Percentiles rank a stretch among this genome's conserved stretches.
Evolutionary conservation across 30 jellyfish, hydroid and myxozoan species (phyloP).

Genomic region (Chrysaora quinquecirrha): DNA sequence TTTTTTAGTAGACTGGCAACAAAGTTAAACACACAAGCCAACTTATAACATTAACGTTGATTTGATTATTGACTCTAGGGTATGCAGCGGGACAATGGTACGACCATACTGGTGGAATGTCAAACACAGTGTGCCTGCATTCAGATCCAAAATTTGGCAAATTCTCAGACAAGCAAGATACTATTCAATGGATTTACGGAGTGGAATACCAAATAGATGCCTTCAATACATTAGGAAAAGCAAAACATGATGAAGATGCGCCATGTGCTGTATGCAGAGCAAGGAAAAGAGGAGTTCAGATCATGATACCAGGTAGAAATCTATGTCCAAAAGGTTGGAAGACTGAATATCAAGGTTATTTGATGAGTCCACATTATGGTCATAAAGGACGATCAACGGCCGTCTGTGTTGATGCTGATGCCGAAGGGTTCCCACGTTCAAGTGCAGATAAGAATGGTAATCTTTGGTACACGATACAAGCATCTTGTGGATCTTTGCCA

Average conservation of each 20-base stretch:
- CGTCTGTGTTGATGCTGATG: constrained; percentile 86
- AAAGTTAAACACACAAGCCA: no score
- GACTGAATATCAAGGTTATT: constrained; percentile 81
- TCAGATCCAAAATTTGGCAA: constrained; percentile 49
- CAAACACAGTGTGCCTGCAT: constrained; percentile 94
- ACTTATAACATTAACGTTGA: background rate
- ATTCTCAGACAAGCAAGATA: constrained; percentile 46
- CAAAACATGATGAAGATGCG: constrained; percentile 64
- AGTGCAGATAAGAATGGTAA: constrained; percentile 22
- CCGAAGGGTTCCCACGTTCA: constrained; percentile 46
- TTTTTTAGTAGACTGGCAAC: no score
- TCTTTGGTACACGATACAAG: constrained; percentile 56
- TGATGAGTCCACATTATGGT: constrained; percentile 83
- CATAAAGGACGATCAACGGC: constrained; percentile 79
- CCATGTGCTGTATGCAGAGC: constrained; percentile 91
- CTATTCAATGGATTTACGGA: constrained; percentile 68
- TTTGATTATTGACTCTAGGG: no score
- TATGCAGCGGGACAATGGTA: constrained; percentile 71
- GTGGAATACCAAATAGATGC: constrained; percentile 69
- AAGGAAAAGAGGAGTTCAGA: constrained; percentile 42
- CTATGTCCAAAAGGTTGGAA: constrained; percentile 94
- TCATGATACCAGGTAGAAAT: constrained; percentile 91
- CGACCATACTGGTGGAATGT: constrained; percentile 93
- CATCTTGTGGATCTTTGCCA: constrained; percentile 57
- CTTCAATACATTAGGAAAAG: constrained; percentile 19